These are phyloP conservation scores for Limnephilus auricula DNA, from an alignment of 2,888 invertebrate genomes.

Conservation along the genomic window DNA sequence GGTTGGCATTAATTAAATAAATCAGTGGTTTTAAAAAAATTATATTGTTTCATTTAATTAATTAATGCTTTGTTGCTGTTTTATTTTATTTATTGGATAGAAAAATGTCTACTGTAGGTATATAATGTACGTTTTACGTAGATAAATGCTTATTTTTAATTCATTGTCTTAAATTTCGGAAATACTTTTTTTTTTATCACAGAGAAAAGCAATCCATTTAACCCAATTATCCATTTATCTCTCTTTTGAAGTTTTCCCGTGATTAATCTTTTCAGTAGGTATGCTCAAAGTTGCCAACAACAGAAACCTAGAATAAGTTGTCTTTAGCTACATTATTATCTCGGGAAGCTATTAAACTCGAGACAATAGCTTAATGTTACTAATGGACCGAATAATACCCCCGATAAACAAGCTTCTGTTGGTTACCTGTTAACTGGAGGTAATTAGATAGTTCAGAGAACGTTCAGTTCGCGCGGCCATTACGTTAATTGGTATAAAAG, in stretches of 20 bases:
- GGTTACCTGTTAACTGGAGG: background rate
- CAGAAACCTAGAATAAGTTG: background rate
- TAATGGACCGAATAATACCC: background rate
- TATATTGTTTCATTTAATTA: too few species aligned
- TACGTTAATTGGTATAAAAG: background rate
- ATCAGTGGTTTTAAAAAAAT: too few species aligned
- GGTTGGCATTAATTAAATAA: too few species aligned
- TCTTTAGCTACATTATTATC: background rate
- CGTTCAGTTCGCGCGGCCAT: background rate
- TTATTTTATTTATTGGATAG: too few species aligned
- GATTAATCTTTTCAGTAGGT: background rate
- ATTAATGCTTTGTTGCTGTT: too few species aligned
- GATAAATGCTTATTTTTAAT: background rate
- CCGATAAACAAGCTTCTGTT: background rate
- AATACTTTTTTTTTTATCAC: background rate
- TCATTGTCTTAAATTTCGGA: background rate
- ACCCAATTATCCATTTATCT: background rate
- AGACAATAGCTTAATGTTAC: background rate
- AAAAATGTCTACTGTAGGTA: too few species aligned
- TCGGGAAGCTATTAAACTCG: background rate
- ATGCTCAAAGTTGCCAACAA: background rate
- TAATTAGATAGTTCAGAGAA: background rate
- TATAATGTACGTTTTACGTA: too few species aligned
- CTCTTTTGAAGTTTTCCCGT: background rate
- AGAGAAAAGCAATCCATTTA: background rate